Conservation (phyloP, 2,888 invertebrate genomes). For the Piscicola geometra region DNA sequence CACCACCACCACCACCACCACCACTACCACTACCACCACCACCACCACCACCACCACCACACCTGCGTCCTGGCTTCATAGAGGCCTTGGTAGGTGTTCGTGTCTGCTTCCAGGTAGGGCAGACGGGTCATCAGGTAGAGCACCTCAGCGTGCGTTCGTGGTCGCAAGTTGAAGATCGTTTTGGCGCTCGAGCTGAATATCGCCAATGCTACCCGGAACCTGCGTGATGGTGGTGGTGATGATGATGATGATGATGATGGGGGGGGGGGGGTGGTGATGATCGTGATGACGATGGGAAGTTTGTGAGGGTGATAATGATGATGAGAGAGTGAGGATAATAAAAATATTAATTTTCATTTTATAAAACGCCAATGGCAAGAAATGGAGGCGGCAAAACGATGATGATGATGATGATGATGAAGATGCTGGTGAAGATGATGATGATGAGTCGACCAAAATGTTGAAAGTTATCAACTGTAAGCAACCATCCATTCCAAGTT, state of each 20-base stretch:
- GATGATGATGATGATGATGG: too few species aligned
- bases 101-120: constrained; percentile 38
- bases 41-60: not conserved
- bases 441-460: not conserved
- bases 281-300: too few species aligned
- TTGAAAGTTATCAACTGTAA: too few species aligned
- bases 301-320: too few species aligned
- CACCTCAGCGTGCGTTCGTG: constrained; percentile 28
- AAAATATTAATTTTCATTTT: too few species aligned
- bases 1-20: constrained; percentile 5
- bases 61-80: constrained; percentile 35
- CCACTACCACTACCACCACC: constrained; percentile 3
- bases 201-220: constrained; percentile 38
- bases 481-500: too few species aligned
- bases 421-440: not conserved
- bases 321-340: too few species aligned
- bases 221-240: not conserved
- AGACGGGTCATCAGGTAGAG: constrained; percentile 33
- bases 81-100: constrained; percentile 39
- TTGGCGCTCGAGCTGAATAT: constrained; percentile 37
- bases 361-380: too few species aligned
- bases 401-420: not conserved
- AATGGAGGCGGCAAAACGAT: too few species aligned
- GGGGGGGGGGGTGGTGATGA: too few species aligned
- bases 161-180: constrained; percentile 35